Evolutionary conservation across 2,113 vertebrate species (phyloP).

Genomic region (Ahaetulla prasina): DNA sequence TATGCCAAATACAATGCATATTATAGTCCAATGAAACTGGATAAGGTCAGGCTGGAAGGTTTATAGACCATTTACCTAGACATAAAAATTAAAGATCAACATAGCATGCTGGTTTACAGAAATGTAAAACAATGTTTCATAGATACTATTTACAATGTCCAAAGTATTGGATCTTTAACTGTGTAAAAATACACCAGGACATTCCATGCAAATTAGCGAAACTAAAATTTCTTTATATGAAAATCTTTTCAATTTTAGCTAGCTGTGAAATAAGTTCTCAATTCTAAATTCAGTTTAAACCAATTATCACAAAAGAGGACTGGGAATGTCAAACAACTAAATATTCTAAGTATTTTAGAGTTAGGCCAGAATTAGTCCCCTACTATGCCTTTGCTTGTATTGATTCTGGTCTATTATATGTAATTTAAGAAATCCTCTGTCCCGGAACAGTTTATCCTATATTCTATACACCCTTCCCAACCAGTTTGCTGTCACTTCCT

Average conservation of each 20-base stretch:
- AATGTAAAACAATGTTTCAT: not conserved
- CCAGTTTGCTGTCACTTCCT: not conserved
- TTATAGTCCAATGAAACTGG: not conserved
- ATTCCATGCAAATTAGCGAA: not conserved
- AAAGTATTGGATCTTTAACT: not conserved
- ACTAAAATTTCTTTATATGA: not conserved
- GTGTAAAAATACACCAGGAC: not conserved
- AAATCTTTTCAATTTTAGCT: not conserved
- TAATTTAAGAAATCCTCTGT: not conserved
- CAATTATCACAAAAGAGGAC: not conserved
- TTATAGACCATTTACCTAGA: not conserved
- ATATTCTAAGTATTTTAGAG: not conserved
- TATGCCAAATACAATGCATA: not conserved
- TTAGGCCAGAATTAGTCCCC: not conserved
- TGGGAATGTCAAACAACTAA: not conserved
- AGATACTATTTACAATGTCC: not conserved
- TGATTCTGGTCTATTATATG: not conserved
- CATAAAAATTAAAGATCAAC: not conserved
- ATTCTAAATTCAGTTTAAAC: not conserved
- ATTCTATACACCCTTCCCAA: not conserved
- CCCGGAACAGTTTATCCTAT: not conserved
- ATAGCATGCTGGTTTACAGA: not conserved
- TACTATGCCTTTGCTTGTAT: not conserved
- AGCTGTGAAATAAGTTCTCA: not conserved
- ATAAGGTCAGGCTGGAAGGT: not conserved